A percentile compares a stretch with the other conserved stretches of the same genome.
Conservation (phyloP, 1,140 invertebrate genomes). For the Panulirus ornatus region DNA sequence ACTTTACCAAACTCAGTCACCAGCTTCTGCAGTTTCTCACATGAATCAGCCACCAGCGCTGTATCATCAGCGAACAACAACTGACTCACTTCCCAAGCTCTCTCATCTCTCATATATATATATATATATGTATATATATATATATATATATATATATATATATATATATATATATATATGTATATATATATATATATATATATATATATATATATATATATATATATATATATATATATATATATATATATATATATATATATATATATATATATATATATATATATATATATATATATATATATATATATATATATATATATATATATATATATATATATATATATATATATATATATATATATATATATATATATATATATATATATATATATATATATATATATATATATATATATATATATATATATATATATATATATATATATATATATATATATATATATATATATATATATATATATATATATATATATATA, state of each 20-base stretch:
- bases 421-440: constrained; percentile 14
- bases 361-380: constrained; percentile 14
- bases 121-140: neutral
- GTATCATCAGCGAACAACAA: too few species aligned
- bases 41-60: too few species aligned
- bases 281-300: constrained; percentile 14
- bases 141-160: neutral
- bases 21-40: too few species aligned
- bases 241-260: constrained; percentile 16
- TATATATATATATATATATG: neutral
- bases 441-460: constrained; percentile 14
- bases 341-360: constrained; percentile 14
- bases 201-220: constrained; percentile 41
- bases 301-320: constrained; percentile 1
- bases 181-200: constrained; percentile 24
- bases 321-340: neutral
- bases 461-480: constrained; percentile 14
- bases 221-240: constrained; percentile 38
- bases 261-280: constrained; percentile 14
- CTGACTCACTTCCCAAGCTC: too few species aligned
- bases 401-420: constrained; percentile 14
- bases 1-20: too few species aligned
- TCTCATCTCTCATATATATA: too few species aligned
- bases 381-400: constrained; percentile 14
- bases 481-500: constrained; percentile 14